phyloP scores from a whole-genome alignment of 1,140 invertebrate species.

The Cherax quadricarinatus region DNA sequence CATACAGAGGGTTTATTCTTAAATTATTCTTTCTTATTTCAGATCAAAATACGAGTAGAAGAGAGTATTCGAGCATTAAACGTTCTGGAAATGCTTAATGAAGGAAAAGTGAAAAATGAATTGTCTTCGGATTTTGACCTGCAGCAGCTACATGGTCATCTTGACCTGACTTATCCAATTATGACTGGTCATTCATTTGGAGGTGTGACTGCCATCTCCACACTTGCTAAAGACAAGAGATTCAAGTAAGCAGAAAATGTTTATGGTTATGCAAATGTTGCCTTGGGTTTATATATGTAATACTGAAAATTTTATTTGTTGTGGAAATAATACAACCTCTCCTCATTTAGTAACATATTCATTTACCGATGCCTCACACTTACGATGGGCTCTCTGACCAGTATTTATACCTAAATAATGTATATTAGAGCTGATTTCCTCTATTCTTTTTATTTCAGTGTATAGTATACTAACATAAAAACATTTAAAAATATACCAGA shows the following conservation, averaged over 20 bases:
- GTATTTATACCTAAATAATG: too few species aligned
- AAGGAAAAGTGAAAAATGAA: constrained; percentile 80
- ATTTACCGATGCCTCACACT: too few species aligned
- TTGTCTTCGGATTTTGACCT: constrained; percentile 77
- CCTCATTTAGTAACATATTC: too few species aligned
- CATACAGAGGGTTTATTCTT: too few species aligned
- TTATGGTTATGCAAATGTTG: background rate
- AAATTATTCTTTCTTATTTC: constrained; percentile 53
- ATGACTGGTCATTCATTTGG: constrained; percentile 85
- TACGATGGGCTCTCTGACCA: too few species aligned
- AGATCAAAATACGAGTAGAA: constrained; percentile 78
- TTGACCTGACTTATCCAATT: constrained; percentile 80
- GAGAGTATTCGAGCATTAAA: constrained; percentile 81
- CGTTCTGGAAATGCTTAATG: constrained; percentile 79
- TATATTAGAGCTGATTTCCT: too few species aligned
- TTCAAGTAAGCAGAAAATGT: constrained; percentile 79
- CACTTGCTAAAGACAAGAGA: constrained; percentile 79
- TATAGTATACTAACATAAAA: too few species aligned
- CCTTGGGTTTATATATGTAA: background rate
- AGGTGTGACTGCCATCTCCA: constrained; percentile 81
- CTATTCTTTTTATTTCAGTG: too few species aligned
- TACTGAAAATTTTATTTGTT: too few species aligned
- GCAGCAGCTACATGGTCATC: constrained; percentile 77
- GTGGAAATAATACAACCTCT: too few species aligned
- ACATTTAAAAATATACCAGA: too few species aligned